These are phyloP conservation scores for Apteryx owenii DNA, from an alignment of 2,113 vertebrate genomes.

Conservation along the genomic window DNA sequence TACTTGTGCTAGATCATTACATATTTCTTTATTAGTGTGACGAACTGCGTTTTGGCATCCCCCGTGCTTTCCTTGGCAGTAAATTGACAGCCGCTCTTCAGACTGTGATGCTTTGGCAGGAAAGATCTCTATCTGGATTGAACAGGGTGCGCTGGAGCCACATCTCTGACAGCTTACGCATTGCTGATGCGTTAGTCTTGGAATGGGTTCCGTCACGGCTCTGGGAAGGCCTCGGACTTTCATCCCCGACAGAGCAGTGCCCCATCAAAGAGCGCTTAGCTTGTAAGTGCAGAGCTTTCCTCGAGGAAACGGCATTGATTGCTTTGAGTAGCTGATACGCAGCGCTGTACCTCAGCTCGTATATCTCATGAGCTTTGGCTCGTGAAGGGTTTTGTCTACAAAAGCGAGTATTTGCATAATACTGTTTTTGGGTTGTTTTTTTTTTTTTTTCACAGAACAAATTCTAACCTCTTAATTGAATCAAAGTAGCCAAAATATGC, in stretches of 20 bases:
- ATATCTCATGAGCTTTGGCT: background rate
- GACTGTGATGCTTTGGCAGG: background rate
- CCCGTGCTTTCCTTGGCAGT: rapidly evolving
- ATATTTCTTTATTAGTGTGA: background rate
- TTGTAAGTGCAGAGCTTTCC: background rate
- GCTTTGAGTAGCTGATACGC: background rate
- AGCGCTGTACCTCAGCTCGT: background rate
- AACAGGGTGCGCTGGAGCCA: background rate
- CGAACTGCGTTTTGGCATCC: background rate
- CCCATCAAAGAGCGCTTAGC: background rate
- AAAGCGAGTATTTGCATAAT: background rate
- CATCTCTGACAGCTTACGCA: background rate
- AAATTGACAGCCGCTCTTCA: background rate
- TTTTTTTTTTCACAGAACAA: background rate
- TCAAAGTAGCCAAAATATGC: background rate
- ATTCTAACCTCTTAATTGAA: background rate
- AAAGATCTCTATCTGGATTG: background rate
- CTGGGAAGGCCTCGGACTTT: background rate
- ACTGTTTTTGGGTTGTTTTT: background rate
- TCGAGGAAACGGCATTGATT: background rate
- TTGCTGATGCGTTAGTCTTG: background rate
- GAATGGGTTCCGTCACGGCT: rapidly evolving
- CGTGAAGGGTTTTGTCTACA: background rate
- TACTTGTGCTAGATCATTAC: background rate
- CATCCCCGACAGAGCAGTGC: background rate